Percentiles rank a stretch among this genome's conserved stretches.
Evolutionary conservation across 1,140 invertebrate species (phyloP).

Genomic region (Latrodectus geometricus): DNA sequence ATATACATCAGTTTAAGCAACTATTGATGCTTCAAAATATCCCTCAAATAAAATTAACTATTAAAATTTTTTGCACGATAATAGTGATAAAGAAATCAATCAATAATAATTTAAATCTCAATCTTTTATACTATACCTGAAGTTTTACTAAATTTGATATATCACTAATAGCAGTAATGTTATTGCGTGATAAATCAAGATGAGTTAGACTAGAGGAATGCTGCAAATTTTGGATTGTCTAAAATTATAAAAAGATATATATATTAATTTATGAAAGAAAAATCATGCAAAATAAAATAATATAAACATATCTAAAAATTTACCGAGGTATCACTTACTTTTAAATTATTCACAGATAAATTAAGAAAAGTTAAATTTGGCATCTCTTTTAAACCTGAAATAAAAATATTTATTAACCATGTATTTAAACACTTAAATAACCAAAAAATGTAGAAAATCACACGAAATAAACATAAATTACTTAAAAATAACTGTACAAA

Average conservation of each 20-base stretch:
- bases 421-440: too few species aligned
- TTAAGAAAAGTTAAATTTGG: constrained; percentile 81
- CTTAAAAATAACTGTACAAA: too few species aligned
- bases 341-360: constrained; percentile 80
- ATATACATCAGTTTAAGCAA: too few species aligned
- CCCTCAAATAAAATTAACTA: too few species aligned
- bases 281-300: background rate
- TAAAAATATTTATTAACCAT: background rate
- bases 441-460: too few species aligned
- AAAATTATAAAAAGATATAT: constrained; percentile 68
- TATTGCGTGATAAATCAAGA: constrained; percentile 89
- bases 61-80: too few species aligned
- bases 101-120: background rate
- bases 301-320: background rate
- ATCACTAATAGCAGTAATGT: constrained; percentile 84
- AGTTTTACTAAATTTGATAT: constrained; percentile 83
- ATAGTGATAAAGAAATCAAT: background rate
- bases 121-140: constrained; percentile 74
- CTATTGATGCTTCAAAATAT: too few species aligned
- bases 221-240: constrained; percentile 88
- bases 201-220: constrained; percentile 83
- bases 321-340: constrained; percentile 69
- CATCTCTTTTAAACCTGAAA: constrained; percentile 79
- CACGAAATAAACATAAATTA: too few species aligned
- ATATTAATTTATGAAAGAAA: constrained; percentile 2